These are phyloP conservation scores for Drosophila flavopinicola DNA, from an alignment of 2,888 invertebrate species.

Conservation along the genomic window DNA sequence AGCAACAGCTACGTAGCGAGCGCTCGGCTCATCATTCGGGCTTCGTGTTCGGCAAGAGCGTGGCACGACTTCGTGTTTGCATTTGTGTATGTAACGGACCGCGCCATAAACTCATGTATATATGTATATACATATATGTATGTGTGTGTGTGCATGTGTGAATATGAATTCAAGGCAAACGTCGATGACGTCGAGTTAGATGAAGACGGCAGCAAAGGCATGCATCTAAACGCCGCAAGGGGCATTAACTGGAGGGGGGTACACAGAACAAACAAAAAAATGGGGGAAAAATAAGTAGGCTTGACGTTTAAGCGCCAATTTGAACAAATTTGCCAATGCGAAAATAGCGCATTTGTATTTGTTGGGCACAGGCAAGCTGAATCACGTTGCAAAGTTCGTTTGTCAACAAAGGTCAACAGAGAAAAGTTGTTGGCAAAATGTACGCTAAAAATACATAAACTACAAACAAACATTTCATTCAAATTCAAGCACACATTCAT, in stretches of 20 bases:
- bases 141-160: conserved; percentile 20
- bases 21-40: conserved; percentile 8
- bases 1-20: conserved; percentile 30
- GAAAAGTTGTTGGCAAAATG: conserved; percentile 19
- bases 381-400: conserved; percentile 24
- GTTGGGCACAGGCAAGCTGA: background rate
- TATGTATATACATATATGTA: no score
- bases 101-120: conserved; percentile 24
- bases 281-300: background rate
- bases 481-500: conserved; percentile 30
- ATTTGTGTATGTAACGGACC: conserved; percentile 52
- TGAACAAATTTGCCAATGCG: no score
- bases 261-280: background rate
- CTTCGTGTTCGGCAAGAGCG: conserved; percentile 21
- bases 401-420: conserved; percentile 52
- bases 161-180: conserved; percentile 68
- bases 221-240: conserved; percentile 38
- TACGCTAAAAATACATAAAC: conserved; percentile 10
- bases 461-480: conserved; percentile 16
- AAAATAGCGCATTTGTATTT: no score
- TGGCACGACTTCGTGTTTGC: conserved; percentile 36
- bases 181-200: conserved; percentile 61
- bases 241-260: background rate
- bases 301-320: conserved; percentile 1
- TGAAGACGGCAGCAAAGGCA: conserved; percentile 43